Evolutionary conservation across 1,140 invertebrate species (phyloP), one percentile per base, ranked within the genome.

Genomic region (Philopotamus ludificatus): DNA sequence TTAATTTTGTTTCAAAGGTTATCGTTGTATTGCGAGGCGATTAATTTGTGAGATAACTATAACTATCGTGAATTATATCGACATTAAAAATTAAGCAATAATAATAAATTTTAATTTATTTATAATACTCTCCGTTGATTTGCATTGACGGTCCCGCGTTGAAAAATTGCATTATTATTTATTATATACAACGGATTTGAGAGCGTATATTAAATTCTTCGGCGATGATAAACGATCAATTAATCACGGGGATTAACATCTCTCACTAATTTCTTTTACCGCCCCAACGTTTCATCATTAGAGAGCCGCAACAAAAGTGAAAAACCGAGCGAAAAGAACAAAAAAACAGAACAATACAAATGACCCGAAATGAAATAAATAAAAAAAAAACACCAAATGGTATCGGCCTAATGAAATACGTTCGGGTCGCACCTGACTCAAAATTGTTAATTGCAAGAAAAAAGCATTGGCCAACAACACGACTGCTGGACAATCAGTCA

Each of bases 231-330:
- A 47, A 47, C 44, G 10, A 47, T 47, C 44, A 20, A 47, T 47
- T 47, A 8, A 47, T 47, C 44, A 47, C 15, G 18, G 18, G 44
- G 18, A 47, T 47, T 47, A 47, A 47, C 44, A 47, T 47, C 44
- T 47, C 44, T 47, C 44, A 47, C 44, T 47, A 47, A 47, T 47
- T 47, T 47, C 15, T 47, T 16, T 47, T 47, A 47, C 44, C 44
- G 44, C 44, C 44, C 44, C 44, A 47, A 47, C 44, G 44, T 34
- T 47, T 47, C 44, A 47, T 47, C 44, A 47, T 47, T 47, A 47
- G 10, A 47, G n/a, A 39, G 8, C 44, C 44, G 18, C 8, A 20
- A 15, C 44, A 47, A 47, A 47, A 47, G 44, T 16, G 44, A 47
- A 47, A 34, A 34, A 34, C 28, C 4, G 12, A 34, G n/a, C n/a